Conservation (phyloP, 2,888 invertebrate genomes). For the Apamea sordens region DNA sequence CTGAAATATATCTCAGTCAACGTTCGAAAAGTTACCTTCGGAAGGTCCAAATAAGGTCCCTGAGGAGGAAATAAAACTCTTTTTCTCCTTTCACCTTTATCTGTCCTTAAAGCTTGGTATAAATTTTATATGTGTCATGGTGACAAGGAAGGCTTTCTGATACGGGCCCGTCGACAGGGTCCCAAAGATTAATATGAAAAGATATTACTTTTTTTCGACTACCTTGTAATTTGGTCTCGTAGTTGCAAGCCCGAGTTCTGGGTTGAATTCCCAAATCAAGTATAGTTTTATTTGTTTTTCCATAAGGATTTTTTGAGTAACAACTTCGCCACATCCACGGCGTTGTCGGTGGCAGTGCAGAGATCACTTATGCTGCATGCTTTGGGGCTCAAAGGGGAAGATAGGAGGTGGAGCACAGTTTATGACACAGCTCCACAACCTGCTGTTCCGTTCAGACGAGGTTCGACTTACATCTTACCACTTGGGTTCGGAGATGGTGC, state of each 20-base stretch:
- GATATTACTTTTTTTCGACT: not conserved
- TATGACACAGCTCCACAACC: not conserved
- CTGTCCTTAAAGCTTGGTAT: conserved; percentile 36
- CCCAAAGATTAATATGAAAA: not conserved
- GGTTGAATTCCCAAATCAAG: not conserved
- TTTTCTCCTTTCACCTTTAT: conserved; percentile 24
- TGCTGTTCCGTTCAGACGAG: not conserved
- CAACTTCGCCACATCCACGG: not conserved
- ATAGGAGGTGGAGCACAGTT: not conserved
- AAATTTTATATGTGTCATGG: conserved; percentile 49
- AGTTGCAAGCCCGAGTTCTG: not conserved
- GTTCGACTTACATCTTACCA: not conserved
- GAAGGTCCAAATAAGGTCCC: conserved; percentile 36
- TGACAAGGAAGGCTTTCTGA: conserved; percentile 17
- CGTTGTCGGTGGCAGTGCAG: not conserved
- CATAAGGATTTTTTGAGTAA: not conserved
- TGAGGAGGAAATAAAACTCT: conserved; percentile 42
- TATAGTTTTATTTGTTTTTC: not conserved
- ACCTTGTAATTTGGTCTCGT: not conserved
- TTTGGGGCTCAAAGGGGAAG: not conserved
- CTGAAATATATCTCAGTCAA: conserved; percentile 47
- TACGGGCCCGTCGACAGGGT: not conserved
- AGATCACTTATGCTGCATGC: not conserved
- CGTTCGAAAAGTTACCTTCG: conserved; percentile 32
- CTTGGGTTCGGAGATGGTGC: not conserved